phyloP scores from a whole-genome alignment of 2,113 vertebrate genomes.

The Atractosteus spatula region DNA sequence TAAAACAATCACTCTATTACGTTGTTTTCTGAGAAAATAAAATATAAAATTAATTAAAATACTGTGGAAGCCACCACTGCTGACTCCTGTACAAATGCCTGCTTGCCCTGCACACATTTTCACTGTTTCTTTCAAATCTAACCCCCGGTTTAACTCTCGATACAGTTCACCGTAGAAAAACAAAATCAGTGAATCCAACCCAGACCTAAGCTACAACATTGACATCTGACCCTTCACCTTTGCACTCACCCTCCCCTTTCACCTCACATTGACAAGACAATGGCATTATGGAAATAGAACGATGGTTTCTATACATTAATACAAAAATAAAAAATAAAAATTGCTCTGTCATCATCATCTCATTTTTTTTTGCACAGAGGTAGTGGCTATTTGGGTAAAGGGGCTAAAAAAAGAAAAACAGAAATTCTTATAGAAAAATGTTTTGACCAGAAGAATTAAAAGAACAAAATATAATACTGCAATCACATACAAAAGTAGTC shows the following conservation, averaged over 20 bases:
- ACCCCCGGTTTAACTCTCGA: slow-evolving; percentile 20
- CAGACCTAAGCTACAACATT: slow-evolving; percentile 49
- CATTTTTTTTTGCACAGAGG: slow-evolving; percentile 69
- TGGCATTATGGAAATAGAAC: slow-evolving; percentile 67
- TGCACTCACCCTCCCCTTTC: slow-evolving; percentile 41
- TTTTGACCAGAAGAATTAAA: slow-evolving; percentile 59
- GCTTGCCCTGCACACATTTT: slow-evolving; percentile 36
- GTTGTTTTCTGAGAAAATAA: slow-evolving; percentile 49
- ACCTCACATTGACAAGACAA: slow-evolving; percentile 40
- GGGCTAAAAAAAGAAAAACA: slow-evolving; percentile 58
- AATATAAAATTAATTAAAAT: slow-evolving; percentile 31
- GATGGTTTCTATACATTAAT: slow-evolving; percentile 65
- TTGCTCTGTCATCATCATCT: slow-evolving; percentile 51
- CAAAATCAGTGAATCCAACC: slow-evolving; percentile 17
- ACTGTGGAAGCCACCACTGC: slow-evolving; percentile 44
- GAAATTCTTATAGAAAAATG: slow-evolving; percentile 72
- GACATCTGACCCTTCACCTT: slow-evolving; percentile 40
- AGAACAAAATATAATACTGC: slow-evolving; percentile 94
- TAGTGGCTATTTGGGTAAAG: slow-evolving; percentile 65
- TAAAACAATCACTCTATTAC: slow-evolving; percentile 66
- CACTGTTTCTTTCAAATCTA: slow-evolving; percentile 14
- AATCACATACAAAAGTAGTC: slow-evolving; percentile 98
- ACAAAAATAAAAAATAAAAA: slow-evolving; percentile 67
- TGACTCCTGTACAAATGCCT: slow-evolving; percentile 22
- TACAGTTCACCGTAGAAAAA: slow-evolving; percentile 21